Percentiles rank a stretch among this genome's conserved stretches.
Evolutionary conservation across 2,888 invertebrate species (phyloP).

Genomic region (Oscheius sp.): DNA sequence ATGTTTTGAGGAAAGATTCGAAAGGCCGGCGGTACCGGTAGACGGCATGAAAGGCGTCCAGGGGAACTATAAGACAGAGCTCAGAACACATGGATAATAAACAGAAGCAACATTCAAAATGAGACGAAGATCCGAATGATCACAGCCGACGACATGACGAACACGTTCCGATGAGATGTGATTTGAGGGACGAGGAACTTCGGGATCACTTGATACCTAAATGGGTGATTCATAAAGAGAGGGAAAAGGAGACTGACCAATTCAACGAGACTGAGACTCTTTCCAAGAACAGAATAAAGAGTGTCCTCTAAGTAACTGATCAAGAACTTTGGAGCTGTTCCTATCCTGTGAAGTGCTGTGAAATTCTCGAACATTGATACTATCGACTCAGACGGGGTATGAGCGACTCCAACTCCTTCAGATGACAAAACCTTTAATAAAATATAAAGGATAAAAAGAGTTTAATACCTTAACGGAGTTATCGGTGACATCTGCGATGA

Average conservation of each 20-base stretch:
- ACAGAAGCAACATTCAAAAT: constrained; percentile 65
- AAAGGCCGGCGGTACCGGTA: constrained; percentile 1
- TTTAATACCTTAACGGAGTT: constrained; percentile 43
- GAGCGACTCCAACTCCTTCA: constrained; percentile 46
- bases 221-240: not conserved
- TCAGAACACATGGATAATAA: constrained; percentile 59
- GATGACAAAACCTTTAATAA: constrained; percentile 8
- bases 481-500: constrained; percentile 47
- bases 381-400: constrained; percentile 60
- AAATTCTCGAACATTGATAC: constrained; percentile 65
- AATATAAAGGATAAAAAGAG: not conserved
- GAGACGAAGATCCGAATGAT: constrained; percentile 64
- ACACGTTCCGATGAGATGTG: constrained; percentile 53
- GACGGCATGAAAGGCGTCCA: not conserved
- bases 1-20: not conserved
- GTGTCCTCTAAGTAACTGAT: constrained; percentile 66
- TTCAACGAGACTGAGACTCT: constrained; percentile 58
- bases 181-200: not conserved
- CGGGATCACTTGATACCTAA: constrained; percentile 26
- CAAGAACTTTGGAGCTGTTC: constrained; percentile 51
- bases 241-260: constrained; percentile 33
- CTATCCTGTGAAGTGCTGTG: constrained; percentile 46
- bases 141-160: constrained; percentile 58
- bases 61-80: constrained; percentile 33
- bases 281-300: constrained; percentile 61